Percentiles rank a stretch among this genome's conserved stretches.
phyloP scores from a whole-genome alignment of 2,888 invertebrate species.

The Anticlea derivata region DNA sequence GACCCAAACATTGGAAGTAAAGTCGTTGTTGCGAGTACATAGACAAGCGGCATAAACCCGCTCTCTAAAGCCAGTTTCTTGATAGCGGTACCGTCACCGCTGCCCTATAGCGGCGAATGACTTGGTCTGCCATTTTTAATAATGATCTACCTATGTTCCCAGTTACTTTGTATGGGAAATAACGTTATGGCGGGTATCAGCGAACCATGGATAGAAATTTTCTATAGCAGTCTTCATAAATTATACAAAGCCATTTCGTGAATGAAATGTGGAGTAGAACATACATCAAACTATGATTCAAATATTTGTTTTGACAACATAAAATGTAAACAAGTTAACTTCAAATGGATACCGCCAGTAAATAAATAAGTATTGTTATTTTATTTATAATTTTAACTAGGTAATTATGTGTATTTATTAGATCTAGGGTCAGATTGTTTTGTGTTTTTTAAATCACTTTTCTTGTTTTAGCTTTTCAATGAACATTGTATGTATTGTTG shows the following conservation, averaged over 20 bases:
- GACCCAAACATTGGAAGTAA: conserved; percentile 23
- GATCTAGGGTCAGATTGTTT: conserved; percentile 1
- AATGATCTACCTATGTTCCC: neutral
- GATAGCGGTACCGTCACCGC: neutral
- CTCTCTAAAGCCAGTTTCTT: conserved; percentile 1
- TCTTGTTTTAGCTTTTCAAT: neutral
- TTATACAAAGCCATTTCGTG: no score
- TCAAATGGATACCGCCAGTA: neutral
- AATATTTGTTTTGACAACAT: neutral
- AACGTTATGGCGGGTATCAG: no score
- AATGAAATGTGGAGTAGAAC: no score
- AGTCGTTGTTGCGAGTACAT: conserved; percentile 6
- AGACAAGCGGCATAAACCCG: conserved; percentile 6
- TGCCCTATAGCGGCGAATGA: no score
- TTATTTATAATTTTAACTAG: neutral
- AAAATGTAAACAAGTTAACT: no score
- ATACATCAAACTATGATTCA: neutral
- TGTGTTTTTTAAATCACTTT: neutral
- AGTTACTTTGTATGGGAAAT: neutral
- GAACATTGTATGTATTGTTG: neutral
- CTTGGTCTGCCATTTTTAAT: neutral
- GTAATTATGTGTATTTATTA: conserved; percentile 16
- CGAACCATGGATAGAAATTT: no score
- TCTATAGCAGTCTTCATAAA: no score
- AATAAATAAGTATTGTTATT: neutral